phyloP scores from a whole-genome alignment of 2,888 invertebrate genomes.

The Rhamnusium bicolor region DNA sequence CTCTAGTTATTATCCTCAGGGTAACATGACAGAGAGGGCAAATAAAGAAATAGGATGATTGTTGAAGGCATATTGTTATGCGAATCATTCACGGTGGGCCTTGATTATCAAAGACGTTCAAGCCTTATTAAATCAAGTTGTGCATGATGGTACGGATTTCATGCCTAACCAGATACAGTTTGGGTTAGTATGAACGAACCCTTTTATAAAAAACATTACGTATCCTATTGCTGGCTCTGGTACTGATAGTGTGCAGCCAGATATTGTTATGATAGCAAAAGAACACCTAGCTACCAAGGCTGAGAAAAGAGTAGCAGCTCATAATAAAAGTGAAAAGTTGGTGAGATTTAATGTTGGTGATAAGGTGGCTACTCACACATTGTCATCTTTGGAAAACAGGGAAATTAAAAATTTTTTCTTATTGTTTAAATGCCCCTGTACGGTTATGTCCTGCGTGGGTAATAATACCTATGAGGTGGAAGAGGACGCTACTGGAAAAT shows the following conservation, averaged over 20 bases:
- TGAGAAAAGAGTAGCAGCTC: neutral
- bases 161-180: neutral
- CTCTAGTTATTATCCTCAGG: neutral
- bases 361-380: neutral
- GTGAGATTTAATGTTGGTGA: neutral
- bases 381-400: neutral
- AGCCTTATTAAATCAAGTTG: neutral
- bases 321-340: neutral
- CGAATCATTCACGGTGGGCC: neutral
- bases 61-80: neutral
- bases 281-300: neutral
- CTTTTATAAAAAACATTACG: too few relatives aligned
- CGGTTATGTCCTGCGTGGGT: neutral
- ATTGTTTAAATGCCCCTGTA: neutral
- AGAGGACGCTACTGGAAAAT: too few relatives aligned
- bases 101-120: neutral
- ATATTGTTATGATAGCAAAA: neutral
- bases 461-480: neutral
- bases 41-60: neutral
- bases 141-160: neutral
- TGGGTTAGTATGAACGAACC: neutral
- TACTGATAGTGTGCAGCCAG: neutral
- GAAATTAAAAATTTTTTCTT: conserved; percentile 17
- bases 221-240: neutral
- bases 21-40: neutral